phyloP scores from a whole-genome alignment of 2,797 vertebrate species.

The Mormyrus hasselquistii region DNA sequence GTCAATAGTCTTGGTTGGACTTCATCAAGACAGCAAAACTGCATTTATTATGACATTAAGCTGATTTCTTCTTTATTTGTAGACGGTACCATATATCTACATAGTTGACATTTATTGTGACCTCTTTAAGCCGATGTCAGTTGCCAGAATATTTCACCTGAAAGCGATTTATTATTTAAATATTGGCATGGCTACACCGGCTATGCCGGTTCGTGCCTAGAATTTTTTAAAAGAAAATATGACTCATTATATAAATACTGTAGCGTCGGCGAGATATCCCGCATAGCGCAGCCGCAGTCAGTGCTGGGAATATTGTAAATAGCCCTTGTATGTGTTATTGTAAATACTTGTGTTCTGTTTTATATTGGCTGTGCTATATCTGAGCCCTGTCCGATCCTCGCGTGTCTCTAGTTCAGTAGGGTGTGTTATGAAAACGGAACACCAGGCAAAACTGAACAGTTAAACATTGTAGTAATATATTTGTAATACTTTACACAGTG shows the following conservation, averaged over 20 bases:
- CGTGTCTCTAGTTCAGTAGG: not conserved
- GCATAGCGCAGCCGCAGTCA: not conserved
- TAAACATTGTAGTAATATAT: not conserved
- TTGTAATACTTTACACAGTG: not conserved
- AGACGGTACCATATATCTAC: not conserved
- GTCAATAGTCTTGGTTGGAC: not conserved
- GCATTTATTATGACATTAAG: not conserved
- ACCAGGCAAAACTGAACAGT: not conserved
- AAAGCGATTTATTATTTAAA: not conserved
- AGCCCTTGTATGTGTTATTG: not conserved
- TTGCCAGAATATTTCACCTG: not conserved
- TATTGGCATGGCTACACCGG: not conserved
- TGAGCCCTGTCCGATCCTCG: not conserved
- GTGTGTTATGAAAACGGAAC: not conserved
- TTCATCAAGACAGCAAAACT: not conserved
- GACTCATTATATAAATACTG: not conserved
- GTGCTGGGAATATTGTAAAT: not conserved
- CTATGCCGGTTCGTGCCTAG: not conserved
- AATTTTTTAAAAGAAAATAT: not conserved
- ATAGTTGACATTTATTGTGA: not conserved
- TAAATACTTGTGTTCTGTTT: not conserved
- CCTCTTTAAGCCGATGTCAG: not conserved
- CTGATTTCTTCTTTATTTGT: not conserved
- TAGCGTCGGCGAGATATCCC: not conserved
- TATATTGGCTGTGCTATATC: not conserved